Evolutionary conservation across 2,113 vertebrate species (phyloP).

Genomic region (Spermophilus dauricus): DNA sequence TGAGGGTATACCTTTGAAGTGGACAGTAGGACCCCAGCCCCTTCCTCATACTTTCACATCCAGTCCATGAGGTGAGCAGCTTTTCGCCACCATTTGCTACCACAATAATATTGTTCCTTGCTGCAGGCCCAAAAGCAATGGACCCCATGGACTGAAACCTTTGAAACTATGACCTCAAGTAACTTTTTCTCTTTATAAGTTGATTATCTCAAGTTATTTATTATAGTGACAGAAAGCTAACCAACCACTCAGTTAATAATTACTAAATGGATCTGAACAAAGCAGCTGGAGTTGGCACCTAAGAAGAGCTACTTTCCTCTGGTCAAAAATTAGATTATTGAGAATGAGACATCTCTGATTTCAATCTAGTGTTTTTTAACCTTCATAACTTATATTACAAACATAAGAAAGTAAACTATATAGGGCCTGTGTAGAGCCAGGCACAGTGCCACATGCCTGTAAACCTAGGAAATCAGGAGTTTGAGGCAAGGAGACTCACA

Average conservation of each 20-base stretch:
- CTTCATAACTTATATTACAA: neutral
- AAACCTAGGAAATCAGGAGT: no score
- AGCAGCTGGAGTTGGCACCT: accelerated
- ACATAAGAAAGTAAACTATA: neutral
- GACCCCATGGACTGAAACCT: neutral
- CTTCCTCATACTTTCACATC: no score
- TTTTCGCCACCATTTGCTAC: neutral
- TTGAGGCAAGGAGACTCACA: no score
- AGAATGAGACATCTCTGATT: neutral
- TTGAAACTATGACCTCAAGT: neutral
- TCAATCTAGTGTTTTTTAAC: neutral
- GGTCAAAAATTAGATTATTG: neutral
- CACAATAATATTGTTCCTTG: neutral
- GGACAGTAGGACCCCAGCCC: no score
- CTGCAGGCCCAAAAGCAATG: neutral
- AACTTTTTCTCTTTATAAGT: neutral
- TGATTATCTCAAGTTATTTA: no score
- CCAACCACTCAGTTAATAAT: neutral
- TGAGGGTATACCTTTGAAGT: no score
- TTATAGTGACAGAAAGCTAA: neutral
- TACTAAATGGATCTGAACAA: neutral
- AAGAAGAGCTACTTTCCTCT: neutral
- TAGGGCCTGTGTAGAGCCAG: no score
- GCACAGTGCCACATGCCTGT: no score
- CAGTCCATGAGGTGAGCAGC: neutral